Percentiles rank a stretch among this genome's conserved stretches.
Conservation (phyloP, 2,888 invertebrate genomes). For the Hyles lineata region DNA sequence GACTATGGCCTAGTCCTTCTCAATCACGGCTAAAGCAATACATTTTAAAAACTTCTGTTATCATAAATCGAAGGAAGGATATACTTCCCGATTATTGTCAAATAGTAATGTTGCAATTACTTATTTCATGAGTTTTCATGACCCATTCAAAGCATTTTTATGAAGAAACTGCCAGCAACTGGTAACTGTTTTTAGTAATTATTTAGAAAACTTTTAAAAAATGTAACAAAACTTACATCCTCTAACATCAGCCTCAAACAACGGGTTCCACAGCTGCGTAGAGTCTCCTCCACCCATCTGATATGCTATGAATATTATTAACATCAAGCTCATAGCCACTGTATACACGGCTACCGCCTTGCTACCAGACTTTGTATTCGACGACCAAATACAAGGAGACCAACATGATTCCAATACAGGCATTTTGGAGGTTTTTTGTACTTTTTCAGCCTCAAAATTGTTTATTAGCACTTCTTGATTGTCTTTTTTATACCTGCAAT, state of each 20-base stretch:
- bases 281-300: conserved; percentile 95
- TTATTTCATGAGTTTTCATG: no score
- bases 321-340: conserved; percentile 88
- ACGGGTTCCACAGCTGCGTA: conserved; percentile 93
- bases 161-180: no score
- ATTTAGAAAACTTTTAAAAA: not conserved
- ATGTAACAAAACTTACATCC: conserved; percentile 83
- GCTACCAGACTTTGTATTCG: conserved; percentile 90
- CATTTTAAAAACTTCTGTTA: no score
- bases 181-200: not conserved
- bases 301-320: conserved; percentile 90
- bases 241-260: conserved; percentile 94
- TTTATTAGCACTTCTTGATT: not conserved
- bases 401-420: conserved; percentile 91
- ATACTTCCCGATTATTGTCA: no score
- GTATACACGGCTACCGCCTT: conserved; percentile 92
- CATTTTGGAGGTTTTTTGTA: conserved; percentile 80
- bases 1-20: no score
- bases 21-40: no score
- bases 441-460: conserved; percentile 13
- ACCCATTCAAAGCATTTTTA: no score
- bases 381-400: conserved; percentile 95
- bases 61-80: no score
- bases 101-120: no score
- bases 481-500: not conserved